Evolutionary conservation across 1,140 invertebrate species (phyloP).

Genomic region (Protaetia brevitarsis): DNA sequence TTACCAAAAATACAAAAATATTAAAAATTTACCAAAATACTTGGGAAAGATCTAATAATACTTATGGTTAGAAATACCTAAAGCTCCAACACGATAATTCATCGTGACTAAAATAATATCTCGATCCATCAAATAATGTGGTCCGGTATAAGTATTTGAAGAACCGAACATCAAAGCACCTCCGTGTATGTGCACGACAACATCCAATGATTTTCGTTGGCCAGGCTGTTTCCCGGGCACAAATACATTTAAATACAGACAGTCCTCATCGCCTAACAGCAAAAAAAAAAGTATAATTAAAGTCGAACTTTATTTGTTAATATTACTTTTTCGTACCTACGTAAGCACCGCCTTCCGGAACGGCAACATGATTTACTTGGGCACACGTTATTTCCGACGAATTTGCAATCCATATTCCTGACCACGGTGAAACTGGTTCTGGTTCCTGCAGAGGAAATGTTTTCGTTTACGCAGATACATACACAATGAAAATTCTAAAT

Average conservation of each 20-base stretch:
- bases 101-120: constrained; percentile 61
- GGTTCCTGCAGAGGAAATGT: too few species aligned
- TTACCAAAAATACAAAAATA: neutral
- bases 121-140: constrained; percentile 57
- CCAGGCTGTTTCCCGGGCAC: constrained; percentile 42
- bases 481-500: too few species aligned
- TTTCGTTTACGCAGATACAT: too few species aligned
- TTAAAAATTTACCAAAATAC: too few species aligned
- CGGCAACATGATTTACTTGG: constrained; percentile 19
- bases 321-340: neutral
- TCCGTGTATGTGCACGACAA: constrained; percentile 59
- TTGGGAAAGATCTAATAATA: too few species aligned
- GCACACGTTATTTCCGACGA: constrained; percentile 9
- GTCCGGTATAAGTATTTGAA: constrained; percentile 51
- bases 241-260: constrained; percentile 25
- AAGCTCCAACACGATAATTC: constrained; percentile 62
- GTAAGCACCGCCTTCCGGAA: constrained; percentile 48
- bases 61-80: constrained; percentile 48
- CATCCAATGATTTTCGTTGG: constrained; percentile 48
- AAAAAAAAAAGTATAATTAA: neutral
- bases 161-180: constrained; percentile 59
- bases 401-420: constrained; percentile 27
- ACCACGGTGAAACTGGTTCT: constrained; percentile 29
- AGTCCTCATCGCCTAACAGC: constrained; percentile 43
- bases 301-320: neutral